phyloP scores from a whole-genome alignment of 2,888 invertebrate species.

The Formica aserva region DNA sequence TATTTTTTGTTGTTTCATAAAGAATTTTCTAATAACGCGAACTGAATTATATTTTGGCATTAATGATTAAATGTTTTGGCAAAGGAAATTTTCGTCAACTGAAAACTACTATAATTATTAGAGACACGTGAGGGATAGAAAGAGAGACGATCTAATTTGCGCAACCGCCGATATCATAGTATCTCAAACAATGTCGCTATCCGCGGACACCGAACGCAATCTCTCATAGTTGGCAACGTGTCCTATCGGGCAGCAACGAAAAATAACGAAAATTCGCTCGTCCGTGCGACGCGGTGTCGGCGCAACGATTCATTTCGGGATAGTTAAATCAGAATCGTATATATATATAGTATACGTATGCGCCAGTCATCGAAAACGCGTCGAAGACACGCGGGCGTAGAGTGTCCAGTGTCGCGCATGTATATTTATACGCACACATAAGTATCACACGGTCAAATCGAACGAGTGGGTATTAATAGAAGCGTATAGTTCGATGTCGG shows the following conservation, averaged over 20 bases:
- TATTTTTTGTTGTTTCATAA: background rate
- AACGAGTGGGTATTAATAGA: constrained; percentile 80
- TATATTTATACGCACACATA: constrained; percentile 27
- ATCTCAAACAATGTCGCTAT: constrained; percentile 20
- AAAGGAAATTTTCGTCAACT: background rate
- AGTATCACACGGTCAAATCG: constrained; percentile 14
- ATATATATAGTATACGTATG: background rate
- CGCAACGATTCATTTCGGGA: constrained; percentile 82
- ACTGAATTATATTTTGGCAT: background rate
- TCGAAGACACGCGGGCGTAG: constrained; percentile 73
- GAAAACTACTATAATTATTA: background rate
- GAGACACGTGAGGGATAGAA: background rate
- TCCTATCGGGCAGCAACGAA: constrained; percentile 48
- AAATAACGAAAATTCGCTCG: constrained; percentile 65
- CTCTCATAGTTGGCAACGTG: constrained; percentile 47
- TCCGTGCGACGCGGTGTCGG: constrained; percentile 62
- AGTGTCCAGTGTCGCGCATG: background rate
- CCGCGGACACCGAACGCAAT: constrained; percentile 31
- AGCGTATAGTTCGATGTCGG: constrained; percentile 67
- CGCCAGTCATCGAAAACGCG: constrained; percentile 65
- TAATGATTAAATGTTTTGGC: background rate
- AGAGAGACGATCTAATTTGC: constrained; percentile 21
- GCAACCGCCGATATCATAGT: background rate
- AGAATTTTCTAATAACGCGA: background rate
- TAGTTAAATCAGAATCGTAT: constrained; percentile 76